Conservation (phyloP, 2,113 vertebrate species). For the Setophaga kirtlandii region DNA sequence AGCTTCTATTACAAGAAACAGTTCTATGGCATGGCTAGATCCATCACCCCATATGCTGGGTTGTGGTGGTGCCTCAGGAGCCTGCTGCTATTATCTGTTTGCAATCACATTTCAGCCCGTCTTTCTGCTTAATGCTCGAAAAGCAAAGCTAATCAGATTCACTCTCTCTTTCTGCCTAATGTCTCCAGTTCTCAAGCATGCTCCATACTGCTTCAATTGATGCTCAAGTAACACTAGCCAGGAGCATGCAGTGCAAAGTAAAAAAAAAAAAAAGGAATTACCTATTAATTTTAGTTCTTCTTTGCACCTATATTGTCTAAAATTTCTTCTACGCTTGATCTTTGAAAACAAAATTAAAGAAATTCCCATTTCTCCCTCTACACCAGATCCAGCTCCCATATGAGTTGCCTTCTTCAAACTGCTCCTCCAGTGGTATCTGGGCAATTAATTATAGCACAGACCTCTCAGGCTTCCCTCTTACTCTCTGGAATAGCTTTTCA, state of each 20-base stretch:
- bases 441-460: conserved; percentile 21
- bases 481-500: neutral
- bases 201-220: conserved; percentile 19
- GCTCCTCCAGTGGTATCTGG: neutral
- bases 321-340: conserved; percentile 4
- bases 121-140: conserved; percentile 54
- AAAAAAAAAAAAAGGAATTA: neutral
- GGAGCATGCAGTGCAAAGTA: neutral
- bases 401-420: neutral
- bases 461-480: neutral
- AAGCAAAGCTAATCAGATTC: conserved; percentile 68
- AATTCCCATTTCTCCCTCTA: neutral
- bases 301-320: conserved; percentile 18
- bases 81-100: conserved; percentile 50
- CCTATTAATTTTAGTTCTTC: conserved; percentile 23
- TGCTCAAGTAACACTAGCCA: conserved; percentile 40
- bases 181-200: conserved; percentile 42
- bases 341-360: conserved; percentile 26
- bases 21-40: conserved; percentile 19
- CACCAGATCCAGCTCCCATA: neutral
- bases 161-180: conserved; percentile 27
- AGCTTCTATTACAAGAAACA: conserved; percentile 33
- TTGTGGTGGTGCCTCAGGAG: conserved; percentile 8
- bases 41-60: conserved; percentile 23
- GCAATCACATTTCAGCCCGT: conserved; percentile 46